These are phyloP conservation scores for Drosophila atripex DNA, from an alignment of 2,888 invertebrate species.

Conservation along the genomic window DNA sequence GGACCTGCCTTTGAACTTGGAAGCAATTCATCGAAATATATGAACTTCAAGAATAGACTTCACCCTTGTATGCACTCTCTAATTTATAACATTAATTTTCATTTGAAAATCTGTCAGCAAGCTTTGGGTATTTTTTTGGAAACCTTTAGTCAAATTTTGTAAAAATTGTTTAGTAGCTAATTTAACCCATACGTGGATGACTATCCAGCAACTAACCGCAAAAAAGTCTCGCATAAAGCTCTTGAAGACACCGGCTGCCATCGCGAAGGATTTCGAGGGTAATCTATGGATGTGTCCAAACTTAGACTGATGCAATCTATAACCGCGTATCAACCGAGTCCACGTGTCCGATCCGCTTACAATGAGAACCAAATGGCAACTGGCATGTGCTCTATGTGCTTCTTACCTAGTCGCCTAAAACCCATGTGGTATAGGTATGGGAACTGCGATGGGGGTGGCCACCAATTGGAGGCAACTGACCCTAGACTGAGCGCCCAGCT, in stretches of 20 bases:
- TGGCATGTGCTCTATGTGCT: slow-evolving; percentile 62
- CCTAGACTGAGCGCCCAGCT: slow-evolving; percentile 25
- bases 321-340: background rate
- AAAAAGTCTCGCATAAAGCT: slow-evolving; percentile 82
- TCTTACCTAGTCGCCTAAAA: slow-evolving; percentile 49
- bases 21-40: background rate
- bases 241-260: slow-evolving; percentile 80
- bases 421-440: slow-evolving; percentile 7
- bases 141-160: slow-evolving; percentile 22
- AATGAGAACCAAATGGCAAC: slow-evolving; percentile 73
- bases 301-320: slow-evolving; percentile 12
- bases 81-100: background rate
- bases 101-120: slow-evolving; percentile 22
- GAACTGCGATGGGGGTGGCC: slow-evolving; percentile 24
- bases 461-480: slow-evolving; percentile 50
- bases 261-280: slow-evolving; percentile 42
- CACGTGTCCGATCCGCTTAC: slow-evolving; percentile 21
- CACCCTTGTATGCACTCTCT: background rate
- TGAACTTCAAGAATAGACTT: no score
- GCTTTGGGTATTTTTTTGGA: slow-evolving; percentile 38
- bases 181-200: slow-evolving; percentile 9
- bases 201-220: slow-evolving; percentile 78
- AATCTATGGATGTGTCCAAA: background rate
- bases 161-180: slow-evolving; percentile 30
- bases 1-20: slow-evolving; percentile 5